Base-by-base conservation (phyloP, 1,140 invertebrate species). In the Ceratosolen fusciceps region DNA sequence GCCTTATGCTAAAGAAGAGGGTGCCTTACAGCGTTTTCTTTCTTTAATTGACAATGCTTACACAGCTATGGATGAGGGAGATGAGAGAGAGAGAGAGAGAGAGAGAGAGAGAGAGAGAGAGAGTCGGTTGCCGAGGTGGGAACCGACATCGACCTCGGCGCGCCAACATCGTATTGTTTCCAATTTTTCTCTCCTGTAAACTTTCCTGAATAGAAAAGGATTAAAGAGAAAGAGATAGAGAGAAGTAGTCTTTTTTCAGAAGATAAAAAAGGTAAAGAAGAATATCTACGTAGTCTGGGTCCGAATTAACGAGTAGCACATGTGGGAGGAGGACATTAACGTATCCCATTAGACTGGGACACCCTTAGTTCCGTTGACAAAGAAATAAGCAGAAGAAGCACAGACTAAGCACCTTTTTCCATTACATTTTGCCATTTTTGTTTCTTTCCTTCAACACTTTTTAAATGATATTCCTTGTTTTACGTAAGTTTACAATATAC, bases 91-190 rank as follows among this genome's bases (percentile, higher is more conserved):
- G 58, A 29, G 39, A 65, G 43, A 65, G 43, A 24, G 58, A 49
- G 29, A 31, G 12, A 74, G 37, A 56, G 49, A 76, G 47, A 67
- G 34, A 62, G 21, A 39, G 34, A 14, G 16, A 39, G 31, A 19
- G 39, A 21, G 67, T 12, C 26, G n/a, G n/a, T n/a, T n/a, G n/a
- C n/a, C n/a, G 81, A 86, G 86, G 86, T 88, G 87, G 87, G 86
- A 88, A 88, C 83, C 83, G 47, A 86, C 86, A 87, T 81, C 78
- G 80, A 65, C 82, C 81, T 54, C 65, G 72, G 71, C 79, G 80
- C 82, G 74, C 74, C 86, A 83, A 88, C 87, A 88, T 85, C 82
- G 87, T 88, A 88, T 88, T 88, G 87, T 88, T 83, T 84, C 80
- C 72, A 65, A 77, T 84, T 87, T 87, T 88, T 73, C 71, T 73